Evolutionary conservation across 2,888 invertebrate species (phyloP), one percentile per base, ranked within the genome.

Genomic region (Ophraella communa): DNA sequence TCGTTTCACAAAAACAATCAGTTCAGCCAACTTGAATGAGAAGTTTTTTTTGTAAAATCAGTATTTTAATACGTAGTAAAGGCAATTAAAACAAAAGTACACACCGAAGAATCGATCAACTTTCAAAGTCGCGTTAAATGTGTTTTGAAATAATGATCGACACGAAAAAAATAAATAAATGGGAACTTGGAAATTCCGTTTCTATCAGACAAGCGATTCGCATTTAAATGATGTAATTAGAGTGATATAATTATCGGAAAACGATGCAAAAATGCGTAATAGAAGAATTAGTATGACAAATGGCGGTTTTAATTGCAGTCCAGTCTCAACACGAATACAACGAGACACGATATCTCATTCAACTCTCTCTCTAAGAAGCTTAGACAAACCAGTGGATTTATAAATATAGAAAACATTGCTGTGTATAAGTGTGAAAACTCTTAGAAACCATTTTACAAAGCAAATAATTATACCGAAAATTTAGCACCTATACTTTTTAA

Each of bases 151-250:
- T 21, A 45, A 45, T 45, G 21, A 21, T 45, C 35, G 35, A 45
- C 45, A 45, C 11, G 21, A 20, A 45, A 45, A 20, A 23, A n/a
- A n/a, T n/a, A 45, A 45, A 42, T 42, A 42, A 42, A 17, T 18
- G 14, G n/a, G n/a, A n/a, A n/a, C n/a, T 42, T 42, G 42, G 14
- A 42, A 42, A 45, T 45, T 21, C 45, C 45, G 45, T 45, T 45
- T 45, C 45, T 11, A 45, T 45, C 45, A 10, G n/a, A 45, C 45
- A 45, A 45, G 45, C 45, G 21, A 45, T 45, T 45, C 45, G 45
- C 45, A 45, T 45, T 45, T 45, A 45, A 45, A 45, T 45, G 20
- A 45, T n/a, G 23, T 45, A 45, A 45, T 45, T 45, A 21, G 3
- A 39, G 14, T 45, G 45, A 23, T 45, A 45, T 45, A 45, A 45